phyloP scores from a whole-genome alignment of 2,888 invertebrate species.

The Agrilus mali region DNA sequence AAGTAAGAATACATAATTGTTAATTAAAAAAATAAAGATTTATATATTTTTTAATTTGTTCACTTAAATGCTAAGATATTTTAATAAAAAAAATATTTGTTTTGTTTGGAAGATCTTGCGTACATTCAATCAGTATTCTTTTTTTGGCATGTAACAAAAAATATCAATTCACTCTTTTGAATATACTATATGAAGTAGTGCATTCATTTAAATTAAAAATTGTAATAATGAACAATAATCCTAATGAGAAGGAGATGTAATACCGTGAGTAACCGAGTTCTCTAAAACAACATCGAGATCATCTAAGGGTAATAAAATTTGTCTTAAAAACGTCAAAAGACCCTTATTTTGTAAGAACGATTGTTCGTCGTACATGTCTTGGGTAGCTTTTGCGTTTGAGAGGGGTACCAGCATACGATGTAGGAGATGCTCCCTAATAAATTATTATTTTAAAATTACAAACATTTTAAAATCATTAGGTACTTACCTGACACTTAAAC shows the following conservation, averaged over 20 bases:
- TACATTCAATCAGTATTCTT: too few species aligned
- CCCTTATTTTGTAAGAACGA: constrained; percentile 85
- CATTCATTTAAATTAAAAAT: too few species aligned
- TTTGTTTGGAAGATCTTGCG: too few species aligned
- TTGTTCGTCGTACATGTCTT: constrained; percentile 92
- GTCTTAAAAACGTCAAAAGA: constrained; percentile 74
- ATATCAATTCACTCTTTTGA: too few species aligned
- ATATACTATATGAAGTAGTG: too few species aligned
- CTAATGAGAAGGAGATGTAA: constrained; percentile 29
- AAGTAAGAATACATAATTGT: too few species aligned
- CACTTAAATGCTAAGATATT: too few species aligned
- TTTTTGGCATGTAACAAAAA: too few species aligned
- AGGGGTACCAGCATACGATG: constrained; percentile 87
- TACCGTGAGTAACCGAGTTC: constrained; percentile 67
- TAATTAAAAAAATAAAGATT: too few species aligned
- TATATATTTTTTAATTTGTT: too few species aligned
- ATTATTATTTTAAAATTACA: constrained; percentile 15
- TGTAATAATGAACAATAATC: too few species aligned
- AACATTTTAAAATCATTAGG: background rate
- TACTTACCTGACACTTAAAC: constrained; percentile 75
- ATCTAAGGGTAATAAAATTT: constrained; percentile 81
- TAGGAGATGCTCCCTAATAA: constrained; percentile 67
- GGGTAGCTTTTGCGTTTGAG: constrained; percentile 76
- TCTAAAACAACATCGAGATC: constrained; percentile 80
- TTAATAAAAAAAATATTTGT: too few species aligned